Evolutionary conservation across 2,113 vertebrate genomes (phyloP), one percentile per base, ranked within the genome.

Genomic region (Myiozetetes cayanensis): DNA sequence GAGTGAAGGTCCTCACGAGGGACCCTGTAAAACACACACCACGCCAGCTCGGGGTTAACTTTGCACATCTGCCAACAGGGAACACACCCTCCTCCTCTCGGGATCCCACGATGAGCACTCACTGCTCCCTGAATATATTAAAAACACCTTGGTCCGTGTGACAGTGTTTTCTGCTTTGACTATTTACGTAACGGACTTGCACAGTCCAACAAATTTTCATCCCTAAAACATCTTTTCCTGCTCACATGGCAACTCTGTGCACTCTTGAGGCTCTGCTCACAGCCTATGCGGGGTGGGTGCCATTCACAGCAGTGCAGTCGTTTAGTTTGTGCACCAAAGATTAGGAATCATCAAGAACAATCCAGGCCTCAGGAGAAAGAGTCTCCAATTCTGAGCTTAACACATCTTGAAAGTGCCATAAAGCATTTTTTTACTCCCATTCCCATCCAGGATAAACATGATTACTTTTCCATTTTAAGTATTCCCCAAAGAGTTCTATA

Each of bases 1-100:
- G 98, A 96, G 98, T 99, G 98, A 99, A 99, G 67, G 98, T 98
- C 94, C 98, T 98, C 84, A 98, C 95, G 4, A 96, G 94, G 13
- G 98, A 97, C 88, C 98, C 99, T 99, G 95, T 2, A 90, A 94
- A 37, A 92, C 5, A 84, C 81, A 47, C 52, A 76, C 37, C 47
- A 85, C 35, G 52, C 8, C 43, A 3, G 5, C 11, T 15, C 10
- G 0, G 62, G 23, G 22, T 90, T 50, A 31, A 44, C 10, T 35
- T 24, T 3, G 17, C 27, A 13, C 3, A 0, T 17, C 9, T 66
- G 25, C 30, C 4, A 31, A 17, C 2, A 6, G 2, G 12, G 16
- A 65, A 24, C 0, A 0, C 47, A 3, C 5, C 28, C 28, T 73
- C 62, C 39, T 41, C 41, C 30, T 7, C 37, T 71, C 7, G 3